Base-by-base conservation (phyloP, 2,797 vertebrate species). In the Malurus leucopterus region DNA sequence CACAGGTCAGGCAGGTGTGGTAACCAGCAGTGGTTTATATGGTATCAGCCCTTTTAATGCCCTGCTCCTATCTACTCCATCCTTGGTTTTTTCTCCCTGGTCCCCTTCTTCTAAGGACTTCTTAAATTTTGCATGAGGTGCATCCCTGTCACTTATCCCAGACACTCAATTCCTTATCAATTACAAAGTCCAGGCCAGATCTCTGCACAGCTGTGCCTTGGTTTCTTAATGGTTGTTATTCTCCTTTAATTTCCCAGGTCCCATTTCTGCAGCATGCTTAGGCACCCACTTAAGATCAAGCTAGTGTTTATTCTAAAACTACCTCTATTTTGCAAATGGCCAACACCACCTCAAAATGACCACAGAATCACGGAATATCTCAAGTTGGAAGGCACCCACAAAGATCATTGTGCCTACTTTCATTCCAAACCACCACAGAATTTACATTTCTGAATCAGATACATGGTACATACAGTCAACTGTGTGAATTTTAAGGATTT, bases 11-110 rank as follows among this genome's bases (percentile, higher is more conserved):
- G 51, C 8, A 17, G 3, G 9, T 5, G 3, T n/a, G 34, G 4
- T 13, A n/a, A 36, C 20, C 7, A 58, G 6, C 3, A 87, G 9
- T 5, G 7, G 7, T 27, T 44, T 36, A 9, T 24, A 3, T 15
- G 21, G 14, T 29, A 69, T 8, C 12, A 55, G 11, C 2, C 8
- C 5, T 69, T 53, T 68, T n/a, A n/a, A 27, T 34, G 23, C 0
- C 1, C 3, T 8, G 0, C 3, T 7, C 2, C 15, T 29, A 8
- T 47, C 15, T 73, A 36, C 0, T 1, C 14, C 9, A 1, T 36
- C 26, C 13, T 53, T 40, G 24, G n/a, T 50, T 68, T 12, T 36
- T 57, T 15, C 10, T 57, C 26, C 15, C 11, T 32, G 5, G 4
- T 0, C 6, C 3, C 5, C 5, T 65, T 73, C 19, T 76, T 40